phyloP scores from a whole-genome alignment of 2,113 vertebrate genomes.

The Chloroceryle aenea region DNA sequence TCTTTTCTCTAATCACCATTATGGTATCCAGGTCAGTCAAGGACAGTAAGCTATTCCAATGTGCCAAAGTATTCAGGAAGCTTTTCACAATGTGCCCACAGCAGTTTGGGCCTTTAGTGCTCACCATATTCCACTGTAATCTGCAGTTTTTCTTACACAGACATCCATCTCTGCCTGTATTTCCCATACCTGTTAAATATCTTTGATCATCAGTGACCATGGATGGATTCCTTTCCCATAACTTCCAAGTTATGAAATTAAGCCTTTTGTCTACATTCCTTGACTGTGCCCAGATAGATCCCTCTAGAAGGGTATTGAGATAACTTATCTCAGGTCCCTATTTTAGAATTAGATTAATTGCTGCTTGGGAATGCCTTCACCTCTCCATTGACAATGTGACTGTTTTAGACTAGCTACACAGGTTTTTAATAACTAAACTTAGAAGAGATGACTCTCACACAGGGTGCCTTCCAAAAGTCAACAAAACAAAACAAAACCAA shows the following conservation, averaged over 20 bases:
- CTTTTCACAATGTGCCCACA: background rate
- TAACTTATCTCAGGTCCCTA: background rate
- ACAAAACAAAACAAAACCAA: background rate
- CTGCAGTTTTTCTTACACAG: background rate
- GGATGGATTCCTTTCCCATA: background rate
- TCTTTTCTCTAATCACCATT: background rate
- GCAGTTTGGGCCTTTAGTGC: background rate
- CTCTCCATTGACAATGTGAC: background rate
- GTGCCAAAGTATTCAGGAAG: background rate
- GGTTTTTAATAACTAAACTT: background rate
- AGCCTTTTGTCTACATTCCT: background rate
- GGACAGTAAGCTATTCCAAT: background rate
- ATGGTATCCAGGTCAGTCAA: background rate
- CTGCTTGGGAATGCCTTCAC: background rate
- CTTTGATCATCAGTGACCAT: background rate
- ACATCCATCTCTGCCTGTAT: background rate
- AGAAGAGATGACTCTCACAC: background rate
- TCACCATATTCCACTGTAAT: background rate
- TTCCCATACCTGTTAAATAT: background rate
- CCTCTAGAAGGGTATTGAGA: background rate
- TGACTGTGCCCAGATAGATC: background rate
- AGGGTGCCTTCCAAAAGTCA: background rate
- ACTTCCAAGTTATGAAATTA: slow-evolving; percentile 35
- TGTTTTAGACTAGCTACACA: background rate
- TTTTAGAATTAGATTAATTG: slow-evolving; percentile 31